These are phyloP conservation scores for Cheilosia pagana DNA, from an alignment of 2,888 invertebrate species.

Conservation along the genomic window DNA sequence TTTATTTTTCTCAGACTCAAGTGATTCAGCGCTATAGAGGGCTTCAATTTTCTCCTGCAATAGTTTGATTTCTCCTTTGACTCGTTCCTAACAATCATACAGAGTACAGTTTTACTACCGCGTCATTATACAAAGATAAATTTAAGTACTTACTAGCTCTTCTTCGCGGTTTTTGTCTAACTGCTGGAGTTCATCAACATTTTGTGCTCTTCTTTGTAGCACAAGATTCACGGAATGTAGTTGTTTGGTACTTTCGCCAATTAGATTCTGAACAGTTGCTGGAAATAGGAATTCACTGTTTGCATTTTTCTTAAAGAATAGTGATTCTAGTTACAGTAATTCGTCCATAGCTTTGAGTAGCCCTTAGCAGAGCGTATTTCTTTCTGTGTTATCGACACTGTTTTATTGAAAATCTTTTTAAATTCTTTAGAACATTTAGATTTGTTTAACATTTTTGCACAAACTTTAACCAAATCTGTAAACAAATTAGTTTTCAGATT, in stretches of 20 bases:
- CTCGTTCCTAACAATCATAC: constrained; percentile 19
- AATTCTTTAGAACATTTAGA: constrained; percentile 53
- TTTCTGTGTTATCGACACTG: constrained; percentile 21
- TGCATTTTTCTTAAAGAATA: background rate
- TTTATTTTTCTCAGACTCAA: constrained; percentile 20
- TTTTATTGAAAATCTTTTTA: constrained; percentile 31
- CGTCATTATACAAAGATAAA: background rate
- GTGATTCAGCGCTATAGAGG: background rate
- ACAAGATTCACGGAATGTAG: constrained; percentile 10
- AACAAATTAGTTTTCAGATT: background rate
- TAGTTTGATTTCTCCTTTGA: constrained; percentile 16
- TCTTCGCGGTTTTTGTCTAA: constrained; percentile 26
- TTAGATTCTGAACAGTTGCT: constrained; percentile 38
- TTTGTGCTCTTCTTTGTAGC: constrained; percentile 26
- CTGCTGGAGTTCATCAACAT: constrained; percentile 35
- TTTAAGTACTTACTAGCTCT: constrained; percentile 38
- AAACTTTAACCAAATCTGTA: too few relatives aligned
- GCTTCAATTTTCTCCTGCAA: constrained; percentile 42
- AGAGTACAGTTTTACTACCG: background rate
- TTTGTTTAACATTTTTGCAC: constrained; percentile 40
- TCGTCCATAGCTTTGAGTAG: constrained; percentile 29
- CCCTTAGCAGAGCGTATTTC: constrained; percentile 35
- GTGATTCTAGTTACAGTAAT: constrained; percentile 42
- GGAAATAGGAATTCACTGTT: background rate
- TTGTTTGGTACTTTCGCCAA: constrained; percentile 24